phyloP scores from a whole-genome alignment of 2,797 vertebrate genomes.

The Coilia nasus region DNA sequence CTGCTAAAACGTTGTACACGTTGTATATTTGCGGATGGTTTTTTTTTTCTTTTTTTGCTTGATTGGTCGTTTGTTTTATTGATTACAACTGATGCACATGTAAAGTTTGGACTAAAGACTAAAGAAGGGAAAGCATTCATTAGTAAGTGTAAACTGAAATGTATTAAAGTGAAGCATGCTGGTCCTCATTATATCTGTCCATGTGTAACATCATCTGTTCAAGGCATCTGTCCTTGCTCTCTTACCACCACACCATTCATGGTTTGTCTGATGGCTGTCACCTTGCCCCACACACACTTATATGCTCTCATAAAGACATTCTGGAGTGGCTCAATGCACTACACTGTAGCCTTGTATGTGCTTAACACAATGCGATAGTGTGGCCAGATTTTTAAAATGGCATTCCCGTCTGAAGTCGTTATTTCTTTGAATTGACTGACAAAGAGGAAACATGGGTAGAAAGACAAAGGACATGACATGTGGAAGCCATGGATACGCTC shows the following conservation, averaged over 20 bases:
- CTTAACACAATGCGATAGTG: neutral
- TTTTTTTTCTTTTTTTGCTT: too few relatives aligned
- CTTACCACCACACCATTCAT: neutral
- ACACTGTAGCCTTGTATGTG: neutral
- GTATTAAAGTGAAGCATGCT: neutral
- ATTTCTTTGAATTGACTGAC: conserved; percentile 25
- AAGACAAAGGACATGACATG: neutral
- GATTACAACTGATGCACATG: too few relatives aligned
- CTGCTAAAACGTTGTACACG: too few relatives aligned
- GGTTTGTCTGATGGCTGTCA: neutral
- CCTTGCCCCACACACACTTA: neutral
- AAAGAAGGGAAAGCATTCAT: neutral
- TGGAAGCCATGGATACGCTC: neutral
- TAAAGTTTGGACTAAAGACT: neutral
- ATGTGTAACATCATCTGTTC: neutral
- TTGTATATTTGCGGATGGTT: too few relatives aligned
- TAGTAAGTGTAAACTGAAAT: neutral
- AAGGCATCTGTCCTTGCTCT: neutral
- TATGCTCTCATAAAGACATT: conserved; percentile 1
- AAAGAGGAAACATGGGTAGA: neutral
- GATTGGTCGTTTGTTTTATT: too few relatives aligned
- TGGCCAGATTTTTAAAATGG: neutral
- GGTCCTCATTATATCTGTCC: neutral
- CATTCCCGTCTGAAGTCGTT: neutral
- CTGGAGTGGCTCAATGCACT: neutral